A percentile compares a stretch with the other conserved stretches of the same genome.
Conservation (phyloP, 2,113 vertebrate genomes). For the Oncorhynchus nerka region DNA sequence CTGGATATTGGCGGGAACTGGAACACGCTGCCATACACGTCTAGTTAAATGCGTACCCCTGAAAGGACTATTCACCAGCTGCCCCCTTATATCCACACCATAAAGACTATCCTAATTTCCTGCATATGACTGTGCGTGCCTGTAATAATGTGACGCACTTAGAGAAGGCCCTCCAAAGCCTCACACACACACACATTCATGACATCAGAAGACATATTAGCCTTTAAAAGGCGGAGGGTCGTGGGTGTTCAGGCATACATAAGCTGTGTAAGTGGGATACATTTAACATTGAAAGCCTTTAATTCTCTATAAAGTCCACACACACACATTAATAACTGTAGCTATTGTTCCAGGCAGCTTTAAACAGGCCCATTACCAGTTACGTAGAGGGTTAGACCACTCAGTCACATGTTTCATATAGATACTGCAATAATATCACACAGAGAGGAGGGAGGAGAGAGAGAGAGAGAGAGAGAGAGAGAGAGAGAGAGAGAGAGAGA, state of each 20-base stretch:
- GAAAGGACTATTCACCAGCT: conserved; percentile 19
- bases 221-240: conserved; percentile 71
- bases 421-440: neutral
- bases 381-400: conserved; percentile 55
- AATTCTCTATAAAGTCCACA: conserved; percentile 76
- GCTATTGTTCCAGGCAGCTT: conserved; percentile 69
- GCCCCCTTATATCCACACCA: neutral
- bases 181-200: conserved; percentile 39
- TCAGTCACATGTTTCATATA: conserved; percentile 19
- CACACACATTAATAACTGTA: conserved; percentile 68
- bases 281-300: conserved; percentile 77
- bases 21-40: no score
- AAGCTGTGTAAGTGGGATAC: conserved; percentile 72
- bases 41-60: no score
- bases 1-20: no score
- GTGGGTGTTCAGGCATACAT: conserved; percentile 69
- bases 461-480: neutral
- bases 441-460: conserved; percentile 23
- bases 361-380: conserved; percentile 65
- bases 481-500: neutral
- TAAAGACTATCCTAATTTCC: neutral
- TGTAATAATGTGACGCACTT: no score
- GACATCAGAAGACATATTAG: conserved; percentile 80
- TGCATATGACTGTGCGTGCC: no score
- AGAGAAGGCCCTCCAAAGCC: no score